phyloP scores from a whole-genome alignment of 2,113 vertebrate genomes.

The Blennius ocellaris region DNA sequence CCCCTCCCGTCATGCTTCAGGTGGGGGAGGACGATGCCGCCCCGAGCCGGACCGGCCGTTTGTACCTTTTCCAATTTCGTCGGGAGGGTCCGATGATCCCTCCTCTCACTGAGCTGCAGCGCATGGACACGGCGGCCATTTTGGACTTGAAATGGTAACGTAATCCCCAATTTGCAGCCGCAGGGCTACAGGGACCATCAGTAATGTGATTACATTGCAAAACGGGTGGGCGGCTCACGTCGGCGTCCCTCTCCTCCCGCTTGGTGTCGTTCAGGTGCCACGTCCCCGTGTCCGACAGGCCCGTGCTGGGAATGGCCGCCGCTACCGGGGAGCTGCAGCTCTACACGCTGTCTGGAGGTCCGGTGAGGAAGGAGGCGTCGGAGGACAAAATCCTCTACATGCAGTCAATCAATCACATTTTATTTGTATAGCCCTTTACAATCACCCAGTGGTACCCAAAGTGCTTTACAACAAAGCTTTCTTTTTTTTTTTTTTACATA shows the following conservation, averaged over 20 bases:
- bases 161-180: too few relatives aligned
- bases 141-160: slow-evolving; percentile 95
- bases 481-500: too few relatives aligned
- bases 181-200: too few relatives aligned
- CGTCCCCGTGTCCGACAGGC: slow-evolving; percentile 80
- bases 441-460: too few relatives aligned
- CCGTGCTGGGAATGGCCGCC: slow-evolving; percentile 87
- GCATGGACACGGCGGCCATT: slow-evolving; percentile 87
- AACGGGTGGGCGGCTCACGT: background rate
- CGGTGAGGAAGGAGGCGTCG: slow-evolving; percentile 83
- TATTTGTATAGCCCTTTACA: too few relatives aligned
- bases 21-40: slow-evolving; percentile 61
- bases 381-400: background rate
- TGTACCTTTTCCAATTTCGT: slow-evolving; percentile 89
- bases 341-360: slow-evolving; percentile 76
- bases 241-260: background rate
- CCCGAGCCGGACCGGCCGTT: slow-evolving; percentile 85
- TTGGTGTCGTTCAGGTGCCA: slow-evolving; percentile 88
- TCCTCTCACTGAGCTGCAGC: slow-evolving; percentile 88
- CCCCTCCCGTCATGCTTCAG: slow-evolving; percentile 56
- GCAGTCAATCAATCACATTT: too few relatives aligned
- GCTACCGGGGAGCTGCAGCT: slow-evolving; percentile 88
- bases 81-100: slow-evolving; percentile 71
- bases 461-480: too few relatives aligned
- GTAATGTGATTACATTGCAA: too few relatives aligned